These are phyloP conservation scores for Petrolisthes manimaculis DNA, from an alignment of 2,888 invertebrate genomes.

Conservation along the genomic window DNA sequence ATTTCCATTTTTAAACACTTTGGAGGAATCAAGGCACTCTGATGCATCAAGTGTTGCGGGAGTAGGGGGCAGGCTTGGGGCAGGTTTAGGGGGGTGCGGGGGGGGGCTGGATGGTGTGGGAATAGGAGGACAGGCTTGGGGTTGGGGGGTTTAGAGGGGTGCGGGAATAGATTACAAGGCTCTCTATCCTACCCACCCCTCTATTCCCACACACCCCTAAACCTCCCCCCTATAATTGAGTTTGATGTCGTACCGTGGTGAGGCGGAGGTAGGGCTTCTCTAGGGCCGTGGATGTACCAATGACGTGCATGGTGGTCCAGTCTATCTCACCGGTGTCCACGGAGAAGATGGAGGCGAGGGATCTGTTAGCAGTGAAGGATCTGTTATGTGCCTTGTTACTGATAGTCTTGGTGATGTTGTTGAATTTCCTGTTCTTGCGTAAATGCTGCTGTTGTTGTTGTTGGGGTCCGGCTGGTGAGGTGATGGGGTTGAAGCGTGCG, in stretches of 20 bases:
- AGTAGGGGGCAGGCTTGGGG: too few species aligned
- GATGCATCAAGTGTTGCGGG: too few species aligned
- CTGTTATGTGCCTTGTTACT: slow-evolving; percentile 29
- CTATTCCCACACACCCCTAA: too few species aligned
- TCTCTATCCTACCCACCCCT: too few species aligned
- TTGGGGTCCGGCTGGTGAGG: slow-evolving; percentile 5
- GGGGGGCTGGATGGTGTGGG: too few species aligned
- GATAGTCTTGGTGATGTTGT: slow-evolving; percentile 39
- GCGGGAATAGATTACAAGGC: too few species aligned
- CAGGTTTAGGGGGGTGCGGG: too few species aligned
- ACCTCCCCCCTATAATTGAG: too few species aligned
- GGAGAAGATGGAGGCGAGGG: slow-evolving; percentile 21
- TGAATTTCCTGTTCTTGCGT: slow-evolving; percentile 40
- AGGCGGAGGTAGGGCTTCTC: slow-evolving; percentile 96
- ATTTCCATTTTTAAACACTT: too few species aligned
- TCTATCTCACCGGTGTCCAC: slow-evolving; percentile 80
- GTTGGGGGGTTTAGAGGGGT: too few species aligned
- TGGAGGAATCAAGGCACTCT: too few species aligned
- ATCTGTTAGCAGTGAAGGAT: not conserved
- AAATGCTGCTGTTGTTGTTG: not conserved
- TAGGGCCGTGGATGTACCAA: slow-evolving; percentile 92
- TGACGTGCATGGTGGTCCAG: slow-evolving; percentile 88
- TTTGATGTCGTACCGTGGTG: slow-evolving; percentile 77
- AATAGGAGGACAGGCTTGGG: too few species aligned
- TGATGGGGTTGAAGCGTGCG: slow-evolving; percentile 78